A percentile compares a stretch with the other conserved stretches of the same genome.
These are phyloP conservation scores for Hyla sarda DNA, from an alignment of 2,113 vertebrate genomes.

Conservation along the genomic window DNA sequence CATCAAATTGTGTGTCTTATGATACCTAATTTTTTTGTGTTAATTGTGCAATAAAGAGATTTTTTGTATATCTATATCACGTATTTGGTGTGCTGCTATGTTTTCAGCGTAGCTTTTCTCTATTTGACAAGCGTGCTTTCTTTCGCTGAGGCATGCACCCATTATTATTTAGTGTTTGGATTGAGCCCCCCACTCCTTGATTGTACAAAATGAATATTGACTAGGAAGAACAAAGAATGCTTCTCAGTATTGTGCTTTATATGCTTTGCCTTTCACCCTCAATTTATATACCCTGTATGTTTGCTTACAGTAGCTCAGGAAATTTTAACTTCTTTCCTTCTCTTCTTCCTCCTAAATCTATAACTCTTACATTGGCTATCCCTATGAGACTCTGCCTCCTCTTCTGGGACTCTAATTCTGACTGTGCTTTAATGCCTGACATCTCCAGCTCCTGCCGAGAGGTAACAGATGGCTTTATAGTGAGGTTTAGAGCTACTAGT, in stretches of 20 bases:
- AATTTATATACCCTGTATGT: not conserved
- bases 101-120: too few species aligned
- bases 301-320: slow-evolving; percentile 13
- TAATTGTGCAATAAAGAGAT: too few species aligned
- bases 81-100: too few species aligned
- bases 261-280: not conserved
- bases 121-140: too few species aligned
- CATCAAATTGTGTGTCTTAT: too few species aligned
- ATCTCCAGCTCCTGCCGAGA: slow-evolving; percentile 37
- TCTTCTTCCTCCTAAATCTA: slow-evolving; percentile 28
- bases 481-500: slow-evolving; percentile 24
- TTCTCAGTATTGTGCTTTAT: not conserved
- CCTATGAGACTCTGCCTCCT: slow-evolving; percentile 29
- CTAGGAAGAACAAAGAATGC: not conserved
- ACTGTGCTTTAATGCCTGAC: slow-evolving; percentile 50
- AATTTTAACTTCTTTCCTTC: slow-evolving; percentile 26
- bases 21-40: too few species aligned
- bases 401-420: slow-evolving; percentile 43
- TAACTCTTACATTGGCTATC: slow-evolving; percentile 43
- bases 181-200: too few species aligned
- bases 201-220: not conserved
- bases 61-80: too few species aligned
- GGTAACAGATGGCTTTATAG: slow-evolving; percentile 26
- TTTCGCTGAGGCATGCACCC: too few species aligned
- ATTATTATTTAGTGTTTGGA: too few species aligned